Conservation (phyloP, 2,797 vertebrate genomes). For the Galaxias olidus region DNA sequence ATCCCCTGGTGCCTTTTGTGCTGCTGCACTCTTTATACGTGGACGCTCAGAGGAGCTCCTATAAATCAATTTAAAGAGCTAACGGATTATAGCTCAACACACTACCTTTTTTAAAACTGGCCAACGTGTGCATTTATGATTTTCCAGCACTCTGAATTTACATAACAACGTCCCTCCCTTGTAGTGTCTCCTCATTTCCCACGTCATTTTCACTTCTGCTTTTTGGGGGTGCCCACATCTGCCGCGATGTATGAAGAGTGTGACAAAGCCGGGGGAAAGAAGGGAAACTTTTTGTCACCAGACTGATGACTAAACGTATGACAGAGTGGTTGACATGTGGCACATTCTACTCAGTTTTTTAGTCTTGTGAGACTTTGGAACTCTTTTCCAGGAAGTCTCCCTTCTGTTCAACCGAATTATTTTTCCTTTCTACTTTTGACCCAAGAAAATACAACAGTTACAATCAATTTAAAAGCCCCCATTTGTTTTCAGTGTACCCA, state of each 20-base stretch:
- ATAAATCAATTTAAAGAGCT: constrained; percentile 37
- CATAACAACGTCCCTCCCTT: neutral
- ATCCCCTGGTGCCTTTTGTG: constrained; percentile 70
- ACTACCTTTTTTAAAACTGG: constrained; percentile 8
- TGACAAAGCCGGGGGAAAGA: constrained; percentile 26
- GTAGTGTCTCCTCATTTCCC: constrained; percentile 2
- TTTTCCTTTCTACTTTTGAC: constrained; percentile 36
- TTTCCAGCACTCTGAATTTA: neutral
- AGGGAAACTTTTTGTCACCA: neutral
- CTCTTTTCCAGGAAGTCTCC: no score
- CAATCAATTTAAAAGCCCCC: no score
- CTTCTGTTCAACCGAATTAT: neutral
- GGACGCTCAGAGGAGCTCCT: constrained; percentile 20
- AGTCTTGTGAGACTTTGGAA: neutral
- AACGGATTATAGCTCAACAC: constrained; percentile 20
- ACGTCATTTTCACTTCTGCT: constrained; percentile 13
- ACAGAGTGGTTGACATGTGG: neutral
- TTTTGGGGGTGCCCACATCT: neutral
- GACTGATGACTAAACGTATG: neutral
- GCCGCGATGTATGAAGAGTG: neutral
- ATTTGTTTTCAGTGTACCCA: no score
- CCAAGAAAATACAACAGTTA: neutral
- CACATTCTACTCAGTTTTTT: neutral
- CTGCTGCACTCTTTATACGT: constrained; percentile 18
- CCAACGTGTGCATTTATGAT: constrained; percentile 11